Evolutionary conservation across 1,140 invertebrate genomes (phyloP).

Genomic region (Macrocentrus cingulum): DNA sequence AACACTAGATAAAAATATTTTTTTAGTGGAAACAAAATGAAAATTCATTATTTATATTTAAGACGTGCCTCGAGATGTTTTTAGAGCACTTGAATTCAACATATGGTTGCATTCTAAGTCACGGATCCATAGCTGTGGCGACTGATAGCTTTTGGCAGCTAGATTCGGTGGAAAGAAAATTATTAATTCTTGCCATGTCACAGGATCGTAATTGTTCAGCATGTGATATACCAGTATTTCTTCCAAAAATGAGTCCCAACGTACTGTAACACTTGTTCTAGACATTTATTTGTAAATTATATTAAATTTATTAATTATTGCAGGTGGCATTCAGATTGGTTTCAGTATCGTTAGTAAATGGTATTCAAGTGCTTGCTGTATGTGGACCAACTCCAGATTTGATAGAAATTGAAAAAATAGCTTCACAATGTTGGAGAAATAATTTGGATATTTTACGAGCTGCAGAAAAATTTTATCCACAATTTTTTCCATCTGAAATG

Average conservation of each 20-base stretch:
- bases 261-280: slow-evolving; percentile 56
- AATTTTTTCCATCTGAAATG: slow-evolving; percentile 66
- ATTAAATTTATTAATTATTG: slow-evolving; percentile 30
- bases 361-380: slow-evolving; percentile 74
- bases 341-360: slow-evolving; percentile 71
- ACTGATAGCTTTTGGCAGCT: slow-evolving; percentile 79
- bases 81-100: slow-evolving; percentile 74
- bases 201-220: slow-evolving; percentile 67
- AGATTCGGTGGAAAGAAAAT: slow-evolving; percentile 71
- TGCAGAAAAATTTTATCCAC: slow-evolving; percentile 64
- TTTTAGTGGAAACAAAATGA: background rate
- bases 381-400: slow-evolving; percentile 77
- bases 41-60: slow-evolving; percentile 37
- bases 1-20: background rate
- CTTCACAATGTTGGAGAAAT: slow-evolving; percentile 72
- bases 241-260: slow-evolving; percentile 80
- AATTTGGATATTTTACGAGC: slow-evolving; percentile 68
- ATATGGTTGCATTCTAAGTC: slow-evolving; percentile 77
- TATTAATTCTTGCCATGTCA: slow-evolving; percentile 69
- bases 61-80: slow-evolving; percentile 76
- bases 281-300: slow-evolving; percentile 1
- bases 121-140: slow-evolving; percentile 74
- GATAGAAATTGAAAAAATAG: slow-evolving; percentile 71
- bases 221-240: slow-evolving; percentile 77
- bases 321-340: slow-evolving; percentile 81